phyloP scores from a whole-genome alignment of 2,797 vertebrate species.

The Arrhamphus sclerolepis region DNA sequence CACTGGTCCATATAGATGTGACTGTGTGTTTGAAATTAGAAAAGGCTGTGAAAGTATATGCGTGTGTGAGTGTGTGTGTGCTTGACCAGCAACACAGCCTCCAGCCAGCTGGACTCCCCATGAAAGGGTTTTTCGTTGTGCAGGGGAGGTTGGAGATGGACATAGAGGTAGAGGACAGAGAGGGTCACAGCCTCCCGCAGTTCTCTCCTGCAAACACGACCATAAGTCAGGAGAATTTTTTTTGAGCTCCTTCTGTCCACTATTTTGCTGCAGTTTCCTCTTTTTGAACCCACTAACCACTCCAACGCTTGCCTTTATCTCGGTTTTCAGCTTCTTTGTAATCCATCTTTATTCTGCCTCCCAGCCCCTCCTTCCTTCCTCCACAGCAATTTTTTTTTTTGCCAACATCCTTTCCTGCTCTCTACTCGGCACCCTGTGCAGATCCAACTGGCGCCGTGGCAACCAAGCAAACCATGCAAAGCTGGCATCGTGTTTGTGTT shows the following conservation, averaged over 20 bases:
- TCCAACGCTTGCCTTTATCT: conserved; percentile 32
- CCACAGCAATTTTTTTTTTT: conserved; percentile 25
- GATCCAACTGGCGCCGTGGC: conserved; percentile 56
- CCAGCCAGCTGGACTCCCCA: conserved; percentile 69
- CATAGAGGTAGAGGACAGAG: conserved; percentile 44
- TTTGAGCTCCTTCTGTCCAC: conserved; percentile 24
- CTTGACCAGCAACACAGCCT: conserved; percentile 37
- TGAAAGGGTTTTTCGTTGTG: conserved; percentile 52
- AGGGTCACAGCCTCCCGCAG: conserved; percentile 56
- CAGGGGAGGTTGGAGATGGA: conserved; percentile 2
- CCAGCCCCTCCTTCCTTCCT: conserved; percentile 24
- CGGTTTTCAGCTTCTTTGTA: conserved; percentile 26
- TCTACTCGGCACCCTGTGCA: conserved; percentile 27
- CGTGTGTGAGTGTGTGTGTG: conserved; percentile 15
- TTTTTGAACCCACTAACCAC: background rate
- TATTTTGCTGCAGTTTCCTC: conserved; percentile 22
- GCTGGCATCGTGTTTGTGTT: conserved; percentile 43
- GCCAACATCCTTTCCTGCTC: conserved; percentile 33
- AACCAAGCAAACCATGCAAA: conserved; percentile 48
- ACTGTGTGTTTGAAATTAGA: conserved; percentile 23
- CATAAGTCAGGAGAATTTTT: conserved; percentile 39
- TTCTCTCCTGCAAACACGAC: conserved; percentile 33
- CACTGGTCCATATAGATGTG: conserved; percentile 58
- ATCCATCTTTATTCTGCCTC: conserved; percentile 21
- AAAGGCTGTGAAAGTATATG: conserved; percentile 6